Conservation (phyloP, 1,140 invertebrate species). For the Eciton burchellii region DNA sequence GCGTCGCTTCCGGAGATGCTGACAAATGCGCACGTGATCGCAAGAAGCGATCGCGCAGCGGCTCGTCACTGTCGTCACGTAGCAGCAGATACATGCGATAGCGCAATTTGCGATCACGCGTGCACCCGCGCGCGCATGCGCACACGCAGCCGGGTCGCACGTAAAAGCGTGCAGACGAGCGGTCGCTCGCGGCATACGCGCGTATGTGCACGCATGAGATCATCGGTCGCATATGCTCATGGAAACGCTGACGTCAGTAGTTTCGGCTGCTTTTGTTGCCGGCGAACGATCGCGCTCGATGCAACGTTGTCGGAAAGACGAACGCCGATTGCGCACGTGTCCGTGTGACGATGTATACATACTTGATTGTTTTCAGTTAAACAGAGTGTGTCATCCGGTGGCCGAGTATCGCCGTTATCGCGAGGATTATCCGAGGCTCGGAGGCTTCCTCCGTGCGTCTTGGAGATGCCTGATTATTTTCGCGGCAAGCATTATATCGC, state of each 20-base stretch:
- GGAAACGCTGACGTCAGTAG: slow-evolving; percentile 59
- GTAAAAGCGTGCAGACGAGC: slow-evolving; percentile 41
- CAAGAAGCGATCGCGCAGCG: slow-evolving; percentile 10
- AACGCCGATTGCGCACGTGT: slow-evolving; percentile 42
- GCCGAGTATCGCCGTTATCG: slow-evolving; percentile 12
- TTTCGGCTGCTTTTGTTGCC: slow-evolving; percentile 46
- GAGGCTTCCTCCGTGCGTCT: not conserved
- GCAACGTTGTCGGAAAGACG: slow-evolving; percentile 64
- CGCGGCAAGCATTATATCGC: too few relatives aligned
- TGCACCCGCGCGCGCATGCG: too few relatives aligned
- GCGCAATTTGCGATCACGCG: slow-evolving; percentile 26
- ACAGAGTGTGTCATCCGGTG: slow-evolving; percentile 34
- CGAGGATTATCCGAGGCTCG: not conserved
- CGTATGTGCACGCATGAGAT: slow-evolving; percentile 54
- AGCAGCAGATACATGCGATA: slow-evolving; percentile 22
- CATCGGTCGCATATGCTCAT: slow-evolving; percentile 48
- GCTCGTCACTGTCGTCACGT: slow-evolving; percentile 21
- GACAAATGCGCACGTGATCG: slow-evolving; percentile 64
- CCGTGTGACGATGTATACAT: slow-evolving; percentile 18
- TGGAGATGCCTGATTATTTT: not conserved
- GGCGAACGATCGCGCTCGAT: slow-evolving; percentile 57
- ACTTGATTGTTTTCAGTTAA: slow-evolving; percentile 4
- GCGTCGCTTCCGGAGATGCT: slow-evolving; percentile 58
- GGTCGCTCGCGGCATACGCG: slow-evolving; percentile 32
- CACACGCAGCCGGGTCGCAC: not conserved